These are phyloP conservation scores for Pogoniulus pusillus DNA, from an alignment of 2,797 vertebrate genomes.

Conservation along the genomic window DNA sequence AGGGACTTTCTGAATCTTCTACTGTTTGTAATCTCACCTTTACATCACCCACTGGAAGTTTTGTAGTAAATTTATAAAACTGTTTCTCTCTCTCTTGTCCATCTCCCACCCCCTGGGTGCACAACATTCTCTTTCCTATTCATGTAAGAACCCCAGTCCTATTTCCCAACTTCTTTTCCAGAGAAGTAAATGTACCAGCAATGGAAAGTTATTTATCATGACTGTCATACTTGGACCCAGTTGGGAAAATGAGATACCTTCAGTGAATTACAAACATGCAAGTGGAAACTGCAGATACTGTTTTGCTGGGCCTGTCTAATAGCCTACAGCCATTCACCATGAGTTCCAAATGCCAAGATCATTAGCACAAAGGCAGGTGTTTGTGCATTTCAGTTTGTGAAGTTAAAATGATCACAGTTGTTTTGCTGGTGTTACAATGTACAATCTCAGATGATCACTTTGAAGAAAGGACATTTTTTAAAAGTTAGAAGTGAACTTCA, in stretches of 20 bases:
- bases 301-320: slow-evolving; percentile 47
- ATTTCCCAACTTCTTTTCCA: slow-evolving; percentile 38
- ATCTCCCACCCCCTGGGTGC: rapidly evolving
- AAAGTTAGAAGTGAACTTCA: background rate
- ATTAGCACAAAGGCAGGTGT: slow-evolving; percentile 37
- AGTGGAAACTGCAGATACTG: slow-evolving; percentile 19
- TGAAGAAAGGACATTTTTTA: background rate
- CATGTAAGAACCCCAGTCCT: slow-evolving; percentile 14
- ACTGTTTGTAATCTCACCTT: slow-evolving; percentile 30
- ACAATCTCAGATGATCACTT: background rate
- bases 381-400: slow-evolving; percentile 38
- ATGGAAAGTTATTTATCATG: slow-evolving; percentile 54
- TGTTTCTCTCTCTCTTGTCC: background rate
- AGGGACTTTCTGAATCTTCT: background rate
- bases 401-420: slow-evolving; percentile 12
- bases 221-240: slow-evolving; percentile 58
- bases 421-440: slow-evolving; percentile 26
- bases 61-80: slow-evolving; percentile 46
- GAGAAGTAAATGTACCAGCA: slow-evolving; percentile 35
- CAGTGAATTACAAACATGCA: slow-evolving; percentile 55
- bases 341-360: slow-evolving; percentile 49
- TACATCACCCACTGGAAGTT: slow-evolving; percentile 24
- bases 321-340: slow-evolving; percentile 41
- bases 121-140: background rate
- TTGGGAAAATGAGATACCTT: slow-evolving; percentile 47